Evolutionary conservation across 30 jellyfish, hydroid and myxozoan species (phyloP), one percentile per base, ranked within the genome.

Genomic region (Pseudorhiza aurosa): DNA sequence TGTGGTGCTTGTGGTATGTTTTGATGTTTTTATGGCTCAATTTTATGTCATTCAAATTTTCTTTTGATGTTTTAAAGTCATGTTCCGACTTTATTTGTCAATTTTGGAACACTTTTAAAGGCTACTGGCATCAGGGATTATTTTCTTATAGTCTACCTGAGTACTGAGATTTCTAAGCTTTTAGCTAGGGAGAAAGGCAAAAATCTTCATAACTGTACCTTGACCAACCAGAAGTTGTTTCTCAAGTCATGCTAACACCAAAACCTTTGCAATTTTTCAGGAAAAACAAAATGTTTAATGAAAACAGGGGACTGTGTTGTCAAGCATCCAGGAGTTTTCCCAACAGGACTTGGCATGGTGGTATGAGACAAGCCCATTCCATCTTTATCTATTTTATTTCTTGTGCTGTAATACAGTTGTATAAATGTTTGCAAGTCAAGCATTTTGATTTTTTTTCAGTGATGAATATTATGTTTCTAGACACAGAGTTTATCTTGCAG

Each of bases 1-100:
- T 90, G 97, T 90, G 97, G 84, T 25, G 95, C 90, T 5, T 90
- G 97, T 77, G 96, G 97, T 90, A 70, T 19, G 97, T 53, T 18
- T 31, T 36, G n/a, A n/a, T n/a, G n/a, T n/a, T n/a, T n/a, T n/a
- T n/a, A n/a, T n/a, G n/a, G n/a, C n/a, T n/a, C n/a, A n/a, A n/a
- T n/a, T n/a, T n/a, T n/a, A n/a, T n/a, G n/a, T n/a, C n/a, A n/a
- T n/a, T n/a, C n/a, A n/a, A n/a, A n/a, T n/a, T n/a, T n/a, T n/a
- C n/a, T n/a, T n/a, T n/a, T n/a, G n/a, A n/a, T n/a, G n/a, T n/a
- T n/a, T n/a, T n/a, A n/a, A n/a, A n/a, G n/a, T n/a, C n/a, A n/a
- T n/a, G n/a, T n/a, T n/a, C n/a, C n/a, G n/a, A n/a, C n/a, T n/a
- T n/a, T n/a, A n/a, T n/a, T n/a, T n/a, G n/a, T n/a, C n/a, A n/a